Evolutionary conservation across 2,888 invertebrate species (phyloP).

Genomic region (Conops quadrifasciatus): DNA sequence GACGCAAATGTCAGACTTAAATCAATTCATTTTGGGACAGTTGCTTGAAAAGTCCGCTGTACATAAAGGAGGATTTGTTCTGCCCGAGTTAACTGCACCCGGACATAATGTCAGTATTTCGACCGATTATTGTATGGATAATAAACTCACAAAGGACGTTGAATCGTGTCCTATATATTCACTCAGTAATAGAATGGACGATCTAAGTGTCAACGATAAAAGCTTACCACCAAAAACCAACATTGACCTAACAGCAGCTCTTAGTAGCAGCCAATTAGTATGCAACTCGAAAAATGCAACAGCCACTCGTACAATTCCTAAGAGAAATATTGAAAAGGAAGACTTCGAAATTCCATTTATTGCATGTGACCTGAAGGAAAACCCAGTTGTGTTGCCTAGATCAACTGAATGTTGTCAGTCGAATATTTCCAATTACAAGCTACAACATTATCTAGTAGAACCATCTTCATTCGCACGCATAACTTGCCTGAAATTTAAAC

Average conservation of each 20-base stretch:
- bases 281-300: conserved; percentile 21
- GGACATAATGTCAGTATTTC: conserved; percentile 22
- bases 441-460: conserved; percentile 35
- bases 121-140: conserved; percentile 24
- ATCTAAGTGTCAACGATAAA: conserved; percentile 34
- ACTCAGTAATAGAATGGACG: conserved; percentile 26
- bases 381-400: conserved; percentile 31
- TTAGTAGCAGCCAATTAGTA: conserved; percentile 45
- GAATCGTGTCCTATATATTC: conserved; percentile 28
- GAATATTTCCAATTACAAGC: conserved; percentile 40
- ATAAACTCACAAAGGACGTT: conserved; percentile 35
- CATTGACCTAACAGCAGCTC: conserved; percentile 56
- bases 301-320: conserved; percentile 15
- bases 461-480: conserved; percentile 49
- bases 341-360: conserved; percentile 51
- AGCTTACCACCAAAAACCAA: conserved; percentile 25
- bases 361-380: conserved; percentile 48
- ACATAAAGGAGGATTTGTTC: conserved; percentile 40
- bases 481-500: conserved; percentile 44
- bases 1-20: conserved; percentile 41
- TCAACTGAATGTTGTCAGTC: conserved; percentile 45
- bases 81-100: conserved; percentile 46
- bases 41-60: conserved; percentile 37
- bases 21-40: conserved; percentile 47
- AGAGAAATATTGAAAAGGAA: neutral